phyloP scores from a whole-genome alignment of 2,797 vertebrate genomes.

The Anolis apletophallus region DNA sequence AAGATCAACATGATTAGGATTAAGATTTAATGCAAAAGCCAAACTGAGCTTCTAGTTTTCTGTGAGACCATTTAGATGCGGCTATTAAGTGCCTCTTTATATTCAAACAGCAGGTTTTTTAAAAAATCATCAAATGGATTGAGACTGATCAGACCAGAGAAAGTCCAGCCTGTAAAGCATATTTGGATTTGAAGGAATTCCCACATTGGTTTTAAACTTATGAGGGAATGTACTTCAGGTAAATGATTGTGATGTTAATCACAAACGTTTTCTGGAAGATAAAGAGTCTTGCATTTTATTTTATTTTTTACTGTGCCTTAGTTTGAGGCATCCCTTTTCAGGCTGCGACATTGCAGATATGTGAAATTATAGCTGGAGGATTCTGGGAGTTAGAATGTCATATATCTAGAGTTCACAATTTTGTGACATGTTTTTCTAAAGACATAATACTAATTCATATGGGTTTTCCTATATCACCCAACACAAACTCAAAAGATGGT shows the following conservation, averaged over 20 bases:
- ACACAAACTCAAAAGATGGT: conserved; percentile 27
- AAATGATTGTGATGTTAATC: neutral
- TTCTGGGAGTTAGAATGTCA: too few species aligned
- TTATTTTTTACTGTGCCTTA: neutral
- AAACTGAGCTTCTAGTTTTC: neutral
- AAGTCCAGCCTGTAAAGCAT: neutral
- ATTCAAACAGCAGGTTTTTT: neutral
- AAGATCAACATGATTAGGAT: neutral
- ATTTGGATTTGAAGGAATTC: neutral
- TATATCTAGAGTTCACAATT: too few species aligned
- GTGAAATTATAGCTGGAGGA: too few species aligned
- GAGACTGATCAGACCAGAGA: neutral
- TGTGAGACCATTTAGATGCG: neutral
- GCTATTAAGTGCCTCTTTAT: neutral
- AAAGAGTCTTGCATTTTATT: neutral
- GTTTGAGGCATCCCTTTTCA: too few species aligned
- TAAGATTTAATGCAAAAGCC: neutral
- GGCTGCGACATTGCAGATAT: too few species aligned
- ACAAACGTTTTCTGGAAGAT: conserved; percentile 41
- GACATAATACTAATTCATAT: conserved; percentile 46
- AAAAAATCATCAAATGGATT: neutral
- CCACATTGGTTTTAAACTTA: neutral
- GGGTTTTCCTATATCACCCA: conserved; percentile 50
- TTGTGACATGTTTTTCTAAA: neutral
- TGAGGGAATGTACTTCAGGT: neutral